Base-by-base conservation (phyloP, 1,140 invertebrate genomes). In the Chionoecetes opilio region DNA sequence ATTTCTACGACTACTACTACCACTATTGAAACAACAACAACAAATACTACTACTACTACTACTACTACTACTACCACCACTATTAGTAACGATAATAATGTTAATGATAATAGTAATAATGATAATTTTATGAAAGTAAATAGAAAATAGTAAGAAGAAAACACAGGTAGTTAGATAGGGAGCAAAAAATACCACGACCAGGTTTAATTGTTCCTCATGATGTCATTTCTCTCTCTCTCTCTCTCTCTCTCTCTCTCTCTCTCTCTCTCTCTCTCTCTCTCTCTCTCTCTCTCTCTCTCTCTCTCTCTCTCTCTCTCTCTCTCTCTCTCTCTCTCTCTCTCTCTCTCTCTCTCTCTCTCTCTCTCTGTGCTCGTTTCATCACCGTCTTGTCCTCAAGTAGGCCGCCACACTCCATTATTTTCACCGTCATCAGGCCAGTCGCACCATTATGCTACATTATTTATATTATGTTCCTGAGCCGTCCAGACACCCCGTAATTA, bases 401-500 rank as follows among this genome's bases (percentile, higher is more conserved):
- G 41, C 63, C 63, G 26, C 63, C 63, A 26, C 9, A 46, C 2
- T 53, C 46, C 46, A 53, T 53, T 53, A 53, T 53, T 53, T 53
- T 11, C 0, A 1, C 41, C 41, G 5, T 46, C 41, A 46, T 46
- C 53, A 75, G 53, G 41, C 41, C 41, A n/a, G 41, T 14, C 9
- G 53, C 63, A 26, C 1, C 21, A n/a, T 75, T 75, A 75, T 75
- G 63, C 63, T 75, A 75, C 63, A 75, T 75, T 75, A 75, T 75
- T 75, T 75, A 75, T n/a, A 75, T 75, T 75, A 75, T 26, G 63
- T 75, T 75, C 63, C 21, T 26, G 21, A n/a, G 63, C 21, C 63
- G 63, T 17, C 63, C 63, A 75, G 63, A 75, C 63, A 75, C 63
- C 63, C 53, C 53, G 21, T 75, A 75, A 75, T 75, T 75, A 75